Conservation (phyloP, 2,888 invertebrate genomes). For the Agriopis leucophaearia region DNA sequence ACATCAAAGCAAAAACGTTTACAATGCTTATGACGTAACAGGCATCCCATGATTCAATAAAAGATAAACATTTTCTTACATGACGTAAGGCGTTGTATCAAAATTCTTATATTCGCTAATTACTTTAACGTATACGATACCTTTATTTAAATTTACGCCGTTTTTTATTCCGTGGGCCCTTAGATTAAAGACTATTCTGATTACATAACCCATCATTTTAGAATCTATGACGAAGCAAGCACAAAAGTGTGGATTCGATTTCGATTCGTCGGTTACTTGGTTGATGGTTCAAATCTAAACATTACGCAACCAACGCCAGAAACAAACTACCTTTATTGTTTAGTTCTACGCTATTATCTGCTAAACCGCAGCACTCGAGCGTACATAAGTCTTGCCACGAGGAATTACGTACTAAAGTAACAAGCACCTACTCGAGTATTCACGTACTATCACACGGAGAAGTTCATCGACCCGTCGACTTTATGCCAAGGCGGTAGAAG, state of each 20-base stretch:
- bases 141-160: background rate
- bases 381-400: constrained; percentile 24
- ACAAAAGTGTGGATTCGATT: background rate
- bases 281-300: background rate
- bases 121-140: background rate
- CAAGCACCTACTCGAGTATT: constrained; percentile 3
- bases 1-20: constrained; percentile 8
- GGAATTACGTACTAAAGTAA: constrained; percentile 17
- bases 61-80: constrained; percentile 15
- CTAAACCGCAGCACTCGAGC: constrained; percentile 21
- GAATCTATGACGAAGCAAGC: background rate
- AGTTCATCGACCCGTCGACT: constrained; percentile 4
- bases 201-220: background rate
- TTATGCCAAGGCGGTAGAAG: constrained; percentile 14
- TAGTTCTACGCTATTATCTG: constrained; percentile 17
- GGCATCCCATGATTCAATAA: constrained; percentile 11
- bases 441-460: constrained; percentile 4
- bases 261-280: background rate
- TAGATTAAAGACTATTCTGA: too few species aligned
- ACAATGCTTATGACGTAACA: constrained; percentile 12
- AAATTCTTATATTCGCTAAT: constrained; percentile 3
- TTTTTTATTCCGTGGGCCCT: too few species aligned
- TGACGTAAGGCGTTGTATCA: constrained; percentile 14
- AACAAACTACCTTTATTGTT: constrained; percentile 5
- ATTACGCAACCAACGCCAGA: constrained; percentile 11